Conservation (phyloP, 2,113 vertebrate species). For the Camelus bactrianus region DNA sequence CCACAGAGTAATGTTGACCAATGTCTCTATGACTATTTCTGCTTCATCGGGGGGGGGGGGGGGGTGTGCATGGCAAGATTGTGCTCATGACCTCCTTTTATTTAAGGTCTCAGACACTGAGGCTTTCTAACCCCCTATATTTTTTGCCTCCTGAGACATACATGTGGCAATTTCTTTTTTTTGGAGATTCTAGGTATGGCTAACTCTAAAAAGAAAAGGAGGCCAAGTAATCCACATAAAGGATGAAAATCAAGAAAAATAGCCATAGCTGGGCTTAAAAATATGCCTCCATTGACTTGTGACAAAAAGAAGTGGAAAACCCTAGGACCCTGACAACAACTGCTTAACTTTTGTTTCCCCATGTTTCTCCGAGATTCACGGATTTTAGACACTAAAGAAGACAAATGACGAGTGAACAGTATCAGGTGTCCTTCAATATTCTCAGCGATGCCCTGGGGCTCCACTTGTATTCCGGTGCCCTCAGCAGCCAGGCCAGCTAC, state of each 20-base stretch:
- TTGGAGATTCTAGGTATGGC: not conserved
- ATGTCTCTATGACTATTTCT: not conserved
- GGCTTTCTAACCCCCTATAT: not conserved
- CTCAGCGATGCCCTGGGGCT: slow-evolving; percentile 57
- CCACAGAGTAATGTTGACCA: rapidly evolving
- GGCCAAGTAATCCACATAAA: not conserved
- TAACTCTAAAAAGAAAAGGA: not conserved
- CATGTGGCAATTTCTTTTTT: not conserved
- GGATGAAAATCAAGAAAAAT: not conserved
- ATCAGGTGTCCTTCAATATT: slow-evolving; percentile 74
- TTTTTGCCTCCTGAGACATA: not conserved
- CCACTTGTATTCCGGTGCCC: slow-evolving; percentile 63
- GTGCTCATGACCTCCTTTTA: not conserved
- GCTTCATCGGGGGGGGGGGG: not conserved
- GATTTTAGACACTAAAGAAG: slow-evolving; percentile 78
- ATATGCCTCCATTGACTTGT: slow-evolving; percentile 68
- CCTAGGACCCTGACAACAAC: slow-evolving; percentile 67
- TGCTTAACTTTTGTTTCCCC: slow-evolving; percentile 42
- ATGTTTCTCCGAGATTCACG: slow-evolving; percentile 71
- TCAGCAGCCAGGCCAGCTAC: slow-evolving; percentile 64
- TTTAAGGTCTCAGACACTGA: not conserved
- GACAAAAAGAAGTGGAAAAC: slow-evolving; percentile 54
- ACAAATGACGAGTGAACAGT: slow-evolving; percentile 69
- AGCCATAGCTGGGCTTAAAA: slow-evolving; percentile 6
- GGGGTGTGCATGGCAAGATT: not conserved